These are phyloP conservation scores for Cheilosia variabilis DNA, from an alignment of 2,888 invertebrate genomes.

Conservation along the genomic window DNA sequence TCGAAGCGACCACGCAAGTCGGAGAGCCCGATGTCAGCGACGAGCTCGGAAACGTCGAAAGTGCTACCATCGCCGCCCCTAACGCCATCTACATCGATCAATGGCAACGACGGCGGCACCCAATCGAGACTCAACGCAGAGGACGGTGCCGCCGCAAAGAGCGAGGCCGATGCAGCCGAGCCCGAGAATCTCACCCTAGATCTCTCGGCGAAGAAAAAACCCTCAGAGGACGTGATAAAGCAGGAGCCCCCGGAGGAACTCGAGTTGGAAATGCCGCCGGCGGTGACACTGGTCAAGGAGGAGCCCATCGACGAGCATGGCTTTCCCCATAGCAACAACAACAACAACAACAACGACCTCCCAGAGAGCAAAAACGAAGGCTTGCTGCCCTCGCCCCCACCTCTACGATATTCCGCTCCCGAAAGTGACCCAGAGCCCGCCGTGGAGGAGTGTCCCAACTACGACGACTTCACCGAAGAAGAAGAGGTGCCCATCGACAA, in stretches of 20 bases:
- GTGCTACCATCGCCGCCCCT: slow-evolving; percentile 82
- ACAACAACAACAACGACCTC: slow-evolving; percentile 59
- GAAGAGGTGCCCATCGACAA: slow-evolving; percentile 95
- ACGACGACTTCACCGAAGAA: slow-evolving; percentile 74
- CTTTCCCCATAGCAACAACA: slow-evolving; percentile 51
- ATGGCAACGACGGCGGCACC: slow-evolving; percentile 64
- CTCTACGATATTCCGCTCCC: slow-evolving; percentile 86
- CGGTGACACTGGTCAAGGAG: slow-evolving; percentile 73
- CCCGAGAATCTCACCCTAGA: slow-evolving; percentile 55
- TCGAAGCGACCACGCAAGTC: slow-evolving; percentile 77
- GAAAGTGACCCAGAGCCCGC: slow-evolving; percentile 83
- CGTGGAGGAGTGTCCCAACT: slow-evolving; percentile 28
- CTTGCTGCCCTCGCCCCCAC: slow-evolving; percentile 84
- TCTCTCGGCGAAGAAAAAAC: slow-evolving; percentile 54
- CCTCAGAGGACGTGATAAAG: slow-evolving; percentile 49
- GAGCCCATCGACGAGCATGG: slow-evolving; percentile 77
- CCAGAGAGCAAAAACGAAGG: slow-evolving; percentile 34
- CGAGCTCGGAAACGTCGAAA: slow-evolving; percentile 80
- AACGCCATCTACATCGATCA: slow-evolving; percentile 79
- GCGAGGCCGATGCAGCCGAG: slow-evolving; percentile 73
- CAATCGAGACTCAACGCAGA: slow-evolving; percentile 39
- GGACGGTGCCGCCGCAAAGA: slow-evolving; percentile 75
- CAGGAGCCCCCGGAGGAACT: slow-evolving; percentile 48
- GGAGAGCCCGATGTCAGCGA: slow-evolving; percentile 75
- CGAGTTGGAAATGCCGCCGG: neutral